Conservation (phyloP, 2,797 vertebrate genomes). For the Pseudopleuronectes americanus region DNA sequence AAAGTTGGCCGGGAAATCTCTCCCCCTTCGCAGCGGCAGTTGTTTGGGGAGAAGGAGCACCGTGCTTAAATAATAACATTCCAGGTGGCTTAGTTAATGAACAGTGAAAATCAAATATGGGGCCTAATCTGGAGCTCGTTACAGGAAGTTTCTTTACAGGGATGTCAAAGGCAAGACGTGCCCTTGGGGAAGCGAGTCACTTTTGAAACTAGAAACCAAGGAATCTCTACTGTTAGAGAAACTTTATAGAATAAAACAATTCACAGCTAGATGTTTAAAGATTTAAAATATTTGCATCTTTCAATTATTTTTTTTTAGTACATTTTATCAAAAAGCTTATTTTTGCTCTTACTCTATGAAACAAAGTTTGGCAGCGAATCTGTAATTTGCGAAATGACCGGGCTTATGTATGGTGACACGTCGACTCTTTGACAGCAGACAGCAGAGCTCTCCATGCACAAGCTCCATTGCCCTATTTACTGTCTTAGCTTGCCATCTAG, state of each 20-base stretch:
- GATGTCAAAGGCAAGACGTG: constrained; percentile 80
- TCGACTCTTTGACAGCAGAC: not conserved
- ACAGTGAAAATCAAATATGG: constrained; percentile 90
- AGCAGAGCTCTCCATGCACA: not conserved
- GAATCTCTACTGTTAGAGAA: constrained; percentile 32
- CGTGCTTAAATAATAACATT: constrained; percentile 88
- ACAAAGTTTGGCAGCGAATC: not conserved
- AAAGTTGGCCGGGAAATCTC: constrained; percentile 84
- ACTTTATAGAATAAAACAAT: not conserved
- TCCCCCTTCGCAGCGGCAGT: constrained; percentile 83
- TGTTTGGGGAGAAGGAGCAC: constrained; percentile 85
- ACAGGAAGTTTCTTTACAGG: constrained; percentile 86
- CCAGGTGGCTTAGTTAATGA: constrained; percentile 90
- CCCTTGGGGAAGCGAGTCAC: constrained; percentile 69
- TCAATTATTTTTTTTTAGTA: not conserved
- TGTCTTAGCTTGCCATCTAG: constrained; percentile 78
- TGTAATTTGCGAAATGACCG: not conserved
- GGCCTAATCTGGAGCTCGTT: constrained; percentile 87
- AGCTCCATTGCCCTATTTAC: constrained; percentile 15
- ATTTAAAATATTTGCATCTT: not conserved
- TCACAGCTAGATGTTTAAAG: not conserved
- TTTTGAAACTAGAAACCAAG: constrained; percentile 51
- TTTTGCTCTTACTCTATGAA: not conserved
- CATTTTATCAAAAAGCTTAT: not conserved
- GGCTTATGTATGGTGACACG: not conserved